Percentiles rank a stretch among this genome's conserved stretches.
phyloP scores from a whole-genome alignment of 2,888 invertebrate species.

The Junonia oenone region DNA sequence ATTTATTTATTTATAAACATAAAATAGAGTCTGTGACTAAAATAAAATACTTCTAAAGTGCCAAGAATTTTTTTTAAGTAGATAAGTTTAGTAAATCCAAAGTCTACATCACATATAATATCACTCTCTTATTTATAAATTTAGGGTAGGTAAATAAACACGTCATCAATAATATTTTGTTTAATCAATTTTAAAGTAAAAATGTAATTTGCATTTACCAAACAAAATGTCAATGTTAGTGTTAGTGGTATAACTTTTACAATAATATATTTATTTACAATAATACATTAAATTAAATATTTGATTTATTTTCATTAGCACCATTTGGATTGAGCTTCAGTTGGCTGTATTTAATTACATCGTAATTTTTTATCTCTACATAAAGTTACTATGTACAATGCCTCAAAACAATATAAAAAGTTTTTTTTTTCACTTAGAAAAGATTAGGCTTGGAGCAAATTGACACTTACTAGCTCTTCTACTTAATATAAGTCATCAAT shows the following conservation, averaged over 20 bases:
- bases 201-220: neutral
- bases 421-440: neutral
- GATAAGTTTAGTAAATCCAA: no score
- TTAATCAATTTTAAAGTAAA: neutral
- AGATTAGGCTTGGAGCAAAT: neutral
- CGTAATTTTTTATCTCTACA: neutral
- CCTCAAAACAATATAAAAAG: neutral
- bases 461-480: neutral
- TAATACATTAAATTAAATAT: neutral
- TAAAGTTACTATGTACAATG: slow-evolving; percentile 3
- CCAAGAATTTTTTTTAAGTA: no score
- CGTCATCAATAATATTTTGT: neutral
- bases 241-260: neutral
- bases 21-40: no score
- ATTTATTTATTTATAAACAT: no score
- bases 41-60: no score
- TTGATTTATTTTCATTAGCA: slow-evolving; percentile 40
- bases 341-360: slow-evolving; percentile 22
- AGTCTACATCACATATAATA: no score
- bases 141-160: neutral
- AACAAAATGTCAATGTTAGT: neutral
- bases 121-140: no score
- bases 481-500: no score
- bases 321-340: slow-evolving; percentile 53
- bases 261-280: slow-evolving; percentile 22